Percentiles rank a stretch among this genome's conserved stretches.
These are phyloP conservation scores for Zygaena filipendulae DNA, from an alignment of 2,888 invertebrate species.

Conservation along the genomic window DNA sequence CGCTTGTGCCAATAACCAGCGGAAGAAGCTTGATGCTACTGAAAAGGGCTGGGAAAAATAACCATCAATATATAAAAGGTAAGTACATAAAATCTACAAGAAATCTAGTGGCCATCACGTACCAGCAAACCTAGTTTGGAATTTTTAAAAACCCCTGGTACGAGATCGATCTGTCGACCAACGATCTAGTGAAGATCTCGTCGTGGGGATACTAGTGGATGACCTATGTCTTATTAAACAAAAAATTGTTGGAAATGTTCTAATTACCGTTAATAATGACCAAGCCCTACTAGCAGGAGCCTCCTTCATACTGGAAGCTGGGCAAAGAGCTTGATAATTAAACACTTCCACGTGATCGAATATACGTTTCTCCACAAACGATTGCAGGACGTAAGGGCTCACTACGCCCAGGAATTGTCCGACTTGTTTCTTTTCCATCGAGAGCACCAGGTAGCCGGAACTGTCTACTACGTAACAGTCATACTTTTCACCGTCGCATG, in stretches of 20 bases:
- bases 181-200: no score
- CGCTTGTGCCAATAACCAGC: constrained; percentile 43
- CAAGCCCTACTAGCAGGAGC: constrained; percentile 34
- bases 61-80: no score
- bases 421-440: constrained; percentile 73
- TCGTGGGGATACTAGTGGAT: no score
- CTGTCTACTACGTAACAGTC: constrained; percentile 93
- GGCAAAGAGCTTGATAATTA: constrained; percentile 87
- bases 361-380: constrained; percentile 76
- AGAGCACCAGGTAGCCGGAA: constrained; percentile 87
- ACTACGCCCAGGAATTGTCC: constrained; percentile 90
- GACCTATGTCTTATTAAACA: no score
- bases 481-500: constrained; percentile 64
- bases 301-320: constrained; percentile 22
- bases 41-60: constrained; percentile 41
- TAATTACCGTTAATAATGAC: constrained; percentile 32
- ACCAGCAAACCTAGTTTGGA: no score
- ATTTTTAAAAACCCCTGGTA: no score
- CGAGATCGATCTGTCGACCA: no score
- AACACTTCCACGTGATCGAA: constrained; percentile 82
- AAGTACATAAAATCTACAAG: no score
- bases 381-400: constrained; percentile 80
- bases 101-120: no score
- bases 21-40: constrained; percentile 32
- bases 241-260: background rate